These are phyloP conservation scores for Neelides sp. DNA, from an alignment of 1,140 invertebrate genomes.

Conservation along the genomic window DNA sequence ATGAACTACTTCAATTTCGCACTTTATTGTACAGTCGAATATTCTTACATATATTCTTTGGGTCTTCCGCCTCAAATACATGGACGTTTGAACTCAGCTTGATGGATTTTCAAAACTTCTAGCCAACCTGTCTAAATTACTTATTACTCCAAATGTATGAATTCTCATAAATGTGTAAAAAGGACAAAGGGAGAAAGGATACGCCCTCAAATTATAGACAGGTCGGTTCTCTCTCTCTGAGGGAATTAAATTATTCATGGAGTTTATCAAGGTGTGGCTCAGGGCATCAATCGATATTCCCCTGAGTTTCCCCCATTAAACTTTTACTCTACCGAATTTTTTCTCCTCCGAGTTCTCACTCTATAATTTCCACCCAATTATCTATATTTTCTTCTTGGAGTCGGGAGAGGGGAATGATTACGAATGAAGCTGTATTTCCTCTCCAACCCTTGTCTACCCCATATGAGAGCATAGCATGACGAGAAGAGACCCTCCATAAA, in stretches of 20 bases:
- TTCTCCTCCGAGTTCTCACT: constrained; percentile 21
- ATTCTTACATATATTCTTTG: too few relatives aligned
- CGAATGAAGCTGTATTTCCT: constrained; percentile 5
- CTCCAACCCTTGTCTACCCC: background rate
- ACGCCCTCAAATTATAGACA: constrained; percentile 32
- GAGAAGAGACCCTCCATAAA: too few relatives aligned
- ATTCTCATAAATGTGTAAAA: constrained; percentile 28
- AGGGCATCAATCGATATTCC: constrained; percentile 30
- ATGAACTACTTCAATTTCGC: too few relatives aligned
- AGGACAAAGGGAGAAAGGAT: constrained; percentile 17
- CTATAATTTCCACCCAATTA: constrained; percentile 33
- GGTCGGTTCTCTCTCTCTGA: background rate
- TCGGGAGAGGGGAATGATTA: background rate
- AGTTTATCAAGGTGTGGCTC: constrained; percentile 32
- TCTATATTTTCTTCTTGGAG: constrained; percentile 9
- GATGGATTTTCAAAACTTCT: too few relatives aligned
- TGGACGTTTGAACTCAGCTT: too few relatives aligned
- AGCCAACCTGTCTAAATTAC: too few relatives aligned
- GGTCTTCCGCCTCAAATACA: too few relatives aligned
- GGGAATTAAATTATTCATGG: constrained; percentile 32
- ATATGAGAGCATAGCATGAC: background rate
- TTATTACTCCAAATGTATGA: background rate
- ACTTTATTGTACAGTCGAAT: too few relatives aligned
- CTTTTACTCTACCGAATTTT: constrained; percentile 19
- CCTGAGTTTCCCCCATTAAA: constrained; percentile 17